Base-by-base conservation (phyloP, 2,113 vertebrate genomes). In the Lepisosteus oculatus region DNA sequence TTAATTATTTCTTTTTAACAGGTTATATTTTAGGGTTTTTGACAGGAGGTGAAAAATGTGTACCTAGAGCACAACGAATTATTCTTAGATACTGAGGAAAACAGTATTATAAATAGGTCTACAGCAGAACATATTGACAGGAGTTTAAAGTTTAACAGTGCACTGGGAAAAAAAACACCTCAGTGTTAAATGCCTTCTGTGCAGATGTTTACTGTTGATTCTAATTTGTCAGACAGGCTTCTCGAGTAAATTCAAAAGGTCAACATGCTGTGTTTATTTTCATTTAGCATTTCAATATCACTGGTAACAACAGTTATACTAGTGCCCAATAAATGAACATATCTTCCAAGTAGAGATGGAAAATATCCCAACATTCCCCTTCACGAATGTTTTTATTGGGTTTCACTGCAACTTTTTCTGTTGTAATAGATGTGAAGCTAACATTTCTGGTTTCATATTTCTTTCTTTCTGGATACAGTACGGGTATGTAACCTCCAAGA, bases 151-250 rank as follows among this genome's bases (percentile, higher is more conserved):
- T 14, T n/a, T 13, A 70, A 51, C 47, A 6, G 5, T 51, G 47
- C 47, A 43, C n/a, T 4, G 15, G 66, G 47, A 54, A 54, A 54
- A 65, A 41, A 47, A 43, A 14, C 51, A 68, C 13, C 45, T 67
- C 74, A 56, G 56, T 67, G 47, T 45, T 54, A 44, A 55, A 72
- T 71, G 62, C 63, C 74, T 78, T 62, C 76, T 63, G 61, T 66
- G 71, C 81, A 82, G 78, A 80, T 82, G 76, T 73, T 78, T 66
- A 73, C 78, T 77, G 76, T 80, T 78, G 80, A 76, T 76, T 82
- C 69, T 61, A 69, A 78, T 83, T 83, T 78, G 78, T 80, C 81
- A 78, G 74, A 75, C 45, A 63, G 77, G 65, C 75, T 74, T 63
- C 73, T 71, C 68, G 15, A 56, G 75, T 80, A 73, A 65, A 29